Conservation (phyloP, 2,113 vertebrate genomes). For the Cochlearius cochlearius region DNA sequence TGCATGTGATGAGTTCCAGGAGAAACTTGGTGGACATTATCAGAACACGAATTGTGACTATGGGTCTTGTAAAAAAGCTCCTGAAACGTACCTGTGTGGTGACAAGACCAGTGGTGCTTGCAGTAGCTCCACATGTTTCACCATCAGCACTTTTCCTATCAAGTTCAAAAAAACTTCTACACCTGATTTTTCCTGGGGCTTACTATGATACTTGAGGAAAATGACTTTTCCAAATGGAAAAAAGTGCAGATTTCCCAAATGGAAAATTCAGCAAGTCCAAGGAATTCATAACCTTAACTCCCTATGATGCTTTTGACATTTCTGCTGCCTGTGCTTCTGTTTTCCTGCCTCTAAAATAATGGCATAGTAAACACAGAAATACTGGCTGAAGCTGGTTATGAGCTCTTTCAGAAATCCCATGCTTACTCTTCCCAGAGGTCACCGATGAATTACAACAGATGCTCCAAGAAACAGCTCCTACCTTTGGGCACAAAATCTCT, state of each 20-base stretch:
- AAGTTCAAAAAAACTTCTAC: not conserved
- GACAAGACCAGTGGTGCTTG: not conserved
- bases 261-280: not conserved
- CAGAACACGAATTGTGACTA: not conserved
- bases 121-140: not conserved
- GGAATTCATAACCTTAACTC: not conserved
- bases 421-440: rapidly evolving
- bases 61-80: not conserved
- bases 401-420: not conserved
- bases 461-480: not conserved
- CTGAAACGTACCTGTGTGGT: rapidly evolving
- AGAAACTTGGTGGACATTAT: not conserved
- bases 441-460: not conserved
- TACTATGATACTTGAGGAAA: not conserved
- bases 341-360: not conserved
- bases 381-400: not conserved
- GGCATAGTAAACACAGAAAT: not conserved
- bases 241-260: not conserved
- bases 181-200: not conserved
- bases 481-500: not conserved
- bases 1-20: not conserved
- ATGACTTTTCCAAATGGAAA: not conserved
- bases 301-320: not conserved
- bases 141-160: not conserved
- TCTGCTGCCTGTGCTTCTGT: not conserved